Evolutionary conservation across 2,113 vertebrate species (phyloP).

Genomic region (Monopterus albus): DNA sequence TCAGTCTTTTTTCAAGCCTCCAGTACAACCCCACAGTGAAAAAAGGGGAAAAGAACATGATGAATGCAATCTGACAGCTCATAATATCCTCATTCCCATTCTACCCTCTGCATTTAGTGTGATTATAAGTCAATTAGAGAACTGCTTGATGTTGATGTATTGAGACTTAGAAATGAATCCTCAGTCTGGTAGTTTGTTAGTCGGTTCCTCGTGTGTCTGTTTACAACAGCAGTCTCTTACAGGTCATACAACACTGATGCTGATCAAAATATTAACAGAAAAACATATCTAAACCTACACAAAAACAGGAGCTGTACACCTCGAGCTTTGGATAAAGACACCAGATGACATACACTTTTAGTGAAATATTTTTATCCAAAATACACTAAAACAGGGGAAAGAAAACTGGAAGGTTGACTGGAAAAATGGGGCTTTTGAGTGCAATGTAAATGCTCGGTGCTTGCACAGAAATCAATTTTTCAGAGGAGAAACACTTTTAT

Average conservation of each 20-base stretch:
- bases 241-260: background rate
- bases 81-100: slow-evolving; percentile 77
- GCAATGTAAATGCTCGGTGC: slow-evolving; percentile 61
- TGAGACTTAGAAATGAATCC: slow-evolving; percentile 69
- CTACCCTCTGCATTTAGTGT: slow-evolving; percentile 69
- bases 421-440: slow-evolving; percentile 35
- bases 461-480: slow-evolving; percentile 64
- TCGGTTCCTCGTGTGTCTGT: slow-evolving; percentile 11
- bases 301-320: too few species aligned
- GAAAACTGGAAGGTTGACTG: background rate
- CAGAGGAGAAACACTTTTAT: slow-evolving; percentile 52
- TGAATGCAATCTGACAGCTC: slow-evolving; percentile 78
- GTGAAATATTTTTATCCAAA: slow-evolving; percentile 20
- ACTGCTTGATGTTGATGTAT: slow-evolving; percentile 77
- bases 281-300: background rate
- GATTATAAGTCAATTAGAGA: slow-evolving; percentile 80
- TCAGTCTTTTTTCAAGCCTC: too few species aligned
- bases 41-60: slow-evolving; percentile 48
- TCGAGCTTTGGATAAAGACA: slow-evolving; percentile 3
- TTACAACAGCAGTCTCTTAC: background rate
- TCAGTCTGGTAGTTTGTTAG: slow-evolving; percentile 42
- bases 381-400: slow-evolving; percentile 5
- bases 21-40: slow-evolving; percentile 47
- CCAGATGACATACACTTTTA: background rate
- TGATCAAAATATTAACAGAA: background rate